phyloP scores from a whole-genome alignment of 2,113 vertebrate genomes.

The Notarius lentiginosus region DNA sequence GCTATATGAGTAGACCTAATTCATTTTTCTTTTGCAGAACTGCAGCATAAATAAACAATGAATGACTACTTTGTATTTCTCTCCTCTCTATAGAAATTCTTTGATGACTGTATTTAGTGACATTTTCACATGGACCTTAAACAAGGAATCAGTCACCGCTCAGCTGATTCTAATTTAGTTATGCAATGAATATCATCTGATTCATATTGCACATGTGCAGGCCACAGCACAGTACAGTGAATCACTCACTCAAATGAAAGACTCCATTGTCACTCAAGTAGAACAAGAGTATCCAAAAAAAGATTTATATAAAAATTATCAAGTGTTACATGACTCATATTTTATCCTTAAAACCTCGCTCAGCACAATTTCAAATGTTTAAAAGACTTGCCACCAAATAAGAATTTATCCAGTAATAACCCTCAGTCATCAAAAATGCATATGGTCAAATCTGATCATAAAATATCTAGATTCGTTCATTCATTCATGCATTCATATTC shows the following conservation, averaged over 20 bases:
- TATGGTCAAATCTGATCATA: neutral
- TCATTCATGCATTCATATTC: neutral
- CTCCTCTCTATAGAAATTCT: neutral
- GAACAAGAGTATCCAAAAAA: constrained; percentile 14
- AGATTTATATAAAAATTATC: constrained; percentile 4
- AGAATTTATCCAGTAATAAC: neutral
- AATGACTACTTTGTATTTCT: constrained; percentile 14
- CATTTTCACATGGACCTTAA: constrained; percentile 9
- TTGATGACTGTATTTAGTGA: neutral
- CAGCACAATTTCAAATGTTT: neutral
- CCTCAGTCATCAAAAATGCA: neutral
- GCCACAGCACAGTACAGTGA: constrained; percentile 1
- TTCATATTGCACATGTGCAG: constrained; percentile 21
- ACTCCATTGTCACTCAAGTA: constrained; percentile 10
- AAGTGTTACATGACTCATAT: constrained; percentile 4
- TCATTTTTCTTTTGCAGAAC: neutral
- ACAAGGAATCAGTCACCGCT: constrained; percentile 14
- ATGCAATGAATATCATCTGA: constrained; percentile 28
- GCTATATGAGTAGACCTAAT: neutral
- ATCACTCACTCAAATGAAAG: constrained; percentile 13
- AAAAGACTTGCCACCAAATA: neutral
- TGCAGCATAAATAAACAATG: neutral
- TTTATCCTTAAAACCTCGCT: constrained; percentile 1
- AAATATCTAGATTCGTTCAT: neutral
- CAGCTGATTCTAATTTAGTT: constrained; percentile 45